phyloP scores from a whole-genome alignment of 2,888 invertebrate species.

The Melipona bicolor region DNA sequence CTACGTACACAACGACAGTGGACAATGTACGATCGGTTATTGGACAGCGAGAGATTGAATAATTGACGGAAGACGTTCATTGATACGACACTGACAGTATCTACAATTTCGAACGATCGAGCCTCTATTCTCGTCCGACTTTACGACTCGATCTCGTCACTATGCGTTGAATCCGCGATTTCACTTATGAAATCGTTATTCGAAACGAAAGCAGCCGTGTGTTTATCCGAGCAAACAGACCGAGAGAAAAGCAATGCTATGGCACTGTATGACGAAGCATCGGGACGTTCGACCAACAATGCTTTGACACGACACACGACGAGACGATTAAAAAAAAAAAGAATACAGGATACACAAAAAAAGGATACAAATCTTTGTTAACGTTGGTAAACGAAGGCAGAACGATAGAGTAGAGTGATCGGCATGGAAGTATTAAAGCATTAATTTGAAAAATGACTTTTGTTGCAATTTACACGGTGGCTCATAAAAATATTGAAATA shows the following conservation, averaged over 20 bases:
- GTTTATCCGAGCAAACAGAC: conserved; percentile 79
- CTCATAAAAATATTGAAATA: no score
- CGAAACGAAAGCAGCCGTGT: conserved; percentile 76
- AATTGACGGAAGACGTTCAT: not conserved
- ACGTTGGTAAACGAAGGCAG: not conserved
- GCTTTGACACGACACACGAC: conserved; percentile 3
- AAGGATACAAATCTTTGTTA: not conserved
- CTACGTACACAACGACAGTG: not conserved
- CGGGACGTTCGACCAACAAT: conserved; percentile 6
- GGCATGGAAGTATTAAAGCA: not conserved
- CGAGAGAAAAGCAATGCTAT: conserved; percentile 63
- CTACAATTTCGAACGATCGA: not conserved
- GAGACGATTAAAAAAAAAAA: not conserved
- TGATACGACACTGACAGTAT: not conserved
- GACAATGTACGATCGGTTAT: conserved; percentile 1
- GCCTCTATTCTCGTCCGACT: conserved; percentile 49
- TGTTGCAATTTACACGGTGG: no score
- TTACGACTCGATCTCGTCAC: conserved; percentile 70
- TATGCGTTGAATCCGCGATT: conserved; percentile 72
- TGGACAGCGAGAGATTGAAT: not conserved
- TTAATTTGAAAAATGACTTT: not conserved
- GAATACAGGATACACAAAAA: no score
- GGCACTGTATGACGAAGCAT: conserved; percentile 18
- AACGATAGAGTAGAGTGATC: not conserved
- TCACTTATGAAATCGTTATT: conserved; percentile 77